A percentile compares a stretch with the other conserved stretches of the same genome.
These are phyloP conservation scores for Cygnus olor DNA, from an alignment of 2,797 vertebrate genomes.

Conservation along the genomic window DNA sequence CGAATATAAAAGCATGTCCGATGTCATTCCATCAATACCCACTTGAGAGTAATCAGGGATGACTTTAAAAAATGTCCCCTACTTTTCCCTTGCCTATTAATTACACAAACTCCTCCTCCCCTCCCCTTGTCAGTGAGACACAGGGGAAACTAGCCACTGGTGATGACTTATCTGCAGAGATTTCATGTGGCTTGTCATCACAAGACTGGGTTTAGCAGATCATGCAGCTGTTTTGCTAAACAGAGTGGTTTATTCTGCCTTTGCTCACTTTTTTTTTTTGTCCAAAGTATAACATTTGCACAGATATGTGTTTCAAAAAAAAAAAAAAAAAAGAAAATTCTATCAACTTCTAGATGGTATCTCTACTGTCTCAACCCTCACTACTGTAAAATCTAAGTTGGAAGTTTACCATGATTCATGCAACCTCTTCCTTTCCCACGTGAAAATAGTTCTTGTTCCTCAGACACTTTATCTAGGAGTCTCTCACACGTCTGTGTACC, in stretches of 20 bases:
- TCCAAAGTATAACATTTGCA: neutral
- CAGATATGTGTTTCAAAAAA: neutral
- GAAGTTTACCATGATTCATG: neutral
- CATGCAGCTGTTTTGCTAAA: neutral
- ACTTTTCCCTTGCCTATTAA: neutral
- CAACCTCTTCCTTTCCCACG: neutral
- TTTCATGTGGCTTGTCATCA: neutral
- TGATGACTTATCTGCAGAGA: slow-evolving; percentile 3
- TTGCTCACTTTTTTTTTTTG: neutral
- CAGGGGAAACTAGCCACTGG: neutral
- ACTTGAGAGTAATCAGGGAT: neutral
- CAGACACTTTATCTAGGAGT: neutral
- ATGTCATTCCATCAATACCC: neutral
- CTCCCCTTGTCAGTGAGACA: neutral
- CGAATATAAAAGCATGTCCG: neutral
- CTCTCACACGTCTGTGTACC: neutral
- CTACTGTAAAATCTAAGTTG: neutral
- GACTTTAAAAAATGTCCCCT: neutral
- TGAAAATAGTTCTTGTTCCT: neutral
- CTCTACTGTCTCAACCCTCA: neutral
- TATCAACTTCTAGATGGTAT: neutral
- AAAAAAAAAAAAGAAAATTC: neutral
- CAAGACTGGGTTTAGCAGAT: neutral
- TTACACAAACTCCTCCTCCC: neutral
- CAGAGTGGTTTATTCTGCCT: neutral